phyloP scores from a whole-genome alignment of 2,888 invertebrate species.

The Adelphocoris suturalis region DNA sequence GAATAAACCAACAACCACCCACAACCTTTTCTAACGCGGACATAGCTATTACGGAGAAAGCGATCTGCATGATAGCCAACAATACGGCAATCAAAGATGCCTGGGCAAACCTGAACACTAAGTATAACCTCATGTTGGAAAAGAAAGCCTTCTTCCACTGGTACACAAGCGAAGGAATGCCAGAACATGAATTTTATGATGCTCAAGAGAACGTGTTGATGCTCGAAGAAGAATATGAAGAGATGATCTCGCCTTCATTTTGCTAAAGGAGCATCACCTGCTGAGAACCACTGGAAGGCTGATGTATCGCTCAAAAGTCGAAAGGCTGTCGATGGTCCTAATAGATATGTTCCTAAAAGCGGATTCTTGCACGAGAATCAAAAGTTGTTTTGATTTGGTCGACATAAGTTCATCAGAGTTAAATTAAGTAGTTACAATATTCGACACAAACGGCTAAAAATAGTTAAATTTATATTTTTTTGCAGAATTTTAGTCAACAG shows the following conservation, averaged over 20 bases:
- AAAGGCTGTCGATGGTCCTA: too few relatives aligned
- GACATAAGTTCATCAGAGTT: too few relatives aligned
- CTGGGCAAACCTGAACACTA: constrained; percentile 35
- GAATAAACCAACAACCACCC: constrained; percentile 74
- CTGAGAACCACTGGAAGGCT: background rate
- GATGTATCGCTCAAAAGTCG: too few relatives aligned
- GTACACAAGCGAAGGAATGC: constrained; percentile 59
- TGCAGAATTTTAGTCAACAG: too few relatives aligned
- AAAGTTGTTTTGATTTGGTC: too few relatives aligned
- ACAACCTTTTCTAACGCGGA: background rate
- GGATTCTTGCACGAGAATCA: too few relatives aligned
- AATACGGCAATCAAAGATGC: constrained; percentile 45
- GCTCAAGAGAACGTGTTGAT: constrained; percentile 79
- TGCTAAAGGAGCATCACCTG: background rate
- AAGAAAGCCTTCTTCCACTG: constrained; percentile 63
- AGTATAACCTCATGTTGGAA: constrained; percentile 31
- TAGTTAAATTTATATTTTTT: too few relatives aligned
- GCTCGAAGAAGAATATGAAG: constrained; percentile 79
- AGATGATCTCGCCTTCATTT: constrained; percentile 2
- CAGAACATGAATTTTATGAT: constrained; percentile 45
- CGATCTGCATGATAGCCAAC: constrained; percentile 47
- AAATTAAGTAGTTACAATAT: too few relatives aligned
- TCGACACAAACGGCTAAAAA: too few relatives aligned
- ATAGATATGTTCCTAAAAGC: too few relatives aligned
- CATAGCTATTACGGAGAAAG: background rate